These are phyloP conservation scores for Drosophila birchii DNA, from an alignment of 2,888 invertebrate species.

Conservation along the genomic window DNA sequence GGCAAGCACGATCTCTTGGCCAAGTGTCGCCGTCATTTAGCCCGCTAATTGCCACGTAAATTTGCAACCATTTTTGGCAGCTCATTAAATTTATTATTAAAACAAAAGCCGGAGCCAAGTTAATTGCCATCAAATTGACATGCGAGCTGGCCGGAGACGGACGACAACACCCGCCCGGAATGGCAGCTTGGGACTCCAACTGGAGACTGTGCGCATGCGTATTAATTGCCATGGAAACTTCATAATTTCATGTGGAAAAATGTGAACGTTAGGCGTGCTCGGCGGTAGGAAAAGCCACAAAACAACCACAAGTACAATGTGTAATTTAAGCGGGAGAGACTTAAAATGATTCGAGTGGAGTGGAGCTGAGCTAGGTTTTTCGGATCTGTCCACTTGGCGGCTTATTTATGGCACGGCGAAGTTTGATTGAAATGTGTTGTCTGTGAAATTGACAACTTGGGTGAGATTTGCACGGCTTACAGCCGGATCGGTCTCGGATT, in stretches of 20 bases:
- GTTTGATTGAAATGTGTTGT: constrained; percentile 80
- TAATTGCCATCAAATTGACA: constrained; percentile 82
- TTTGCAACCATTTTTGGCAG: constrained; percentile 82
- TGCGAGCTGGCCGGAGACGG: constrained; percentile 61
- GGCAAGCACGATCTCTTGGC: constrained; percentile 63
- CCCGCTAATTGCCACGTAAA: constrained; percentile 78
- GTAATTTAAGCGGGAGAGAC: constrained; percentile 66
- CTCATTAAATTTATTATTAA: constrained; percentile 81
- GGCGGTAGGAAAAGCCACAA: constrained; percentile 37
- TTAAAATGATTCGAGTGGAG: constrained; percentile 44
- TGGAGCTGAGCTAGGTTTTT: constrained; percentile 15
- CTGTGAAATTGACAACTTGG: constrained; percentile 77
- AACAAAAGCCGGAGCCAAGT: constrained; percentile 66
- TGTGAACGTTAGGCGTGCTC: constrained; percentile 75
- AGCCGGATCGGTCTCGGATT: constrained; percentile 22
- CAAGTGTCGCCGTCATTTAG: constrained; percentile 72
- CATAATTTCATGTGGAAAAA: constrained; percentile 79
- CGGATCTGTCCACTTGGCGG: constrained; percentile 66
- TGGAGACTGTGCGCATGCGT: constrained; percentile 60
- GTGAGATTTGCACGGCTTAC: constrained; percentile 73
- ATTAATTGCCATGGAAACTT: constrained; percentile 78
- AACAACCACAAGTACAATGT: constrained; percentile 45
- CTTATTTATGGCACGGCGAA: constrained; percentile 77
- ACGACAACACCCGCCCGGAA: constrained; percentile 70
- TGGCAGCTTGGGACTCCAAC: constrained; percentile 22